Evolutionary conservation across 2,113 vertebrate genomes (phyloP), one percentile per base, ranked within the genome.

Genomic region (Lichenostomus cassidix): DNA sequence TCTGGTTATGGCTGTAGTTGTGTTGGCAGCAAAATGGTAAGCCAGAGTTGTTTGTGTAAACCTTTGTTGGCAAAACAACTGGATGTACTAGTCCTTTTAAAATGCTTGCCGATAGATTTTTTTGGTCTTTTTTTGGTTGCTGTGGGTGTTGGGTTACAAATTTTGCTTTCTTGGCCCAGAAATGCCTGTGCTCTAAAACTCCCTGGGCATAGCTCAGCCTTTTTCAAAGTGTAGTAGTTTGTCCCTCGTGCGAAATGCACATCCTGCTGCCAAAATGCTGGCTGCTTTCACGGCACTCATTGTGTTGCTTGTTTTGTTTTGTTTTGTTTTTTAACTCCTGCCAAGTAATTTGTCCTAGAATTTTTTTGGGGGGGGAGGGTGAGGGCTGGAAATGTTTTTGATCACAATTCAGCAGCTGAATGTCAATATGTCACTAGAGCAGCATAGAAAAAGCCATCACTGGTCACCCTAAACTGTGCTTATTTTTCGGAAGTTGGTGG

Each of bases 41-140:
- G 46, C 44, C 0, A 2, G 37, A 42, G 39, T 49, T 89, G 56
- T 89, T 96, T 89, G 47, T 50, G n/a, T 91, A 85, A 95, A 92
- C 55, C 55, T 83, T 50, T 83, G 62, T 63, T 95, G 92, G 70
- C 82, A 78, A 84, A 95, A 80, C 76, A 93, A 39, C 67, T 83
- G 64, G 31, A 55, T 69, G 50, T 83, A 60, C 59, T 46, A 37
- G 49, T 65, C 22, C 42, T 91, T 92, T 85, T 70, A 69, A 87
- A 87, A 55, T 44, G 53, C 59, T 82, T 64, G 21, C 23, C 1
- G 50, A 37, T 79, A 83, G 64, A 35, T 17, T 35, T 75, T 18
- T 44, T 50, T 15, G 37, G 37, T 9, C 11, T 33, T 28, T 28
- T 62, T 83, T 22, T 25, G 6, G 67, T 92, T 75, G 37, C 87